Evolutionary conservation across 2,888 invertebrate genomes (phyloP), one percentile per base, ranked within the genome.

Genomic region (Scaptodrosophila latifasciaeformis): DNA sequence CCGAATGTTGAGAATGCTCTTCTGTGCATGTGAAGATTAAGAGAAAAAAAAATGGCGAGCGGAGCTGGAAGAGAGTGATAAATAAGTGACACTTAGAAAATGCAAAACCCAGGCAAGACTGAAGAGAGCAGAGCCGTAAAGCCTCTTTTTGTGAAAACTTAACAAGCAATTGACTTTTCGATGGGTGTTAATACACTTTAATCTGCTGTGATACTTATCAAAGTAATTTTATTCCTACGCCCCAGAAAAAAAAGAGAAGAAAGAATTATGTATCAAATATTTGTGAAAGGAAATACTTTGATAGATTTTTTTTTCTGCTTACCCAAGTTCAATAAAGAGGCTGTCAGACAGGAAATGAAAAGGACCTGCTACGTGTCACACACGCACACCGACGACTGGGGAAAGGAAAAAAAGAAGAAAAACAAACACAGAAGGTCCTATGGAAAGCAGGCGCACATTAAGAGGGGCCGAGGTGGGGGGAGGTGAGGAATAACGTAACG

Each of bases 111-210:
- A 31, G n/a, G n/a, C n/a, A n/a, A n/a, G n/a, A n/a, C n/a, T n/a
- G n/a, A n/a, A n/a, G n/a, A n/a, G n/a, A n/a, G n/a, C n/a, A n/a
- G n/a, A n/a, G n/a, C n/a, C n/a, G n/a, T n/a, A 24, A 24, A 24
- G 24, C 24, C 24, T 3, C 24, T 24, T 24, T 57, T 49, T 57
- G 67, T 55, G 49, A 52, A 54, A 53, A 65, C 67, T 70, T 61
- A 58, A 67, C 62, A 78, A 59, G 56, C 68, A 78, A 72, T 75
- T 72, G 79, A 70, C 76, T 72, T 62, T 45, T 61, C 62, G 59
- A 75, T 70, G 51, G 60, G 56, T 59, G 59, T 57, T 70, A 71
- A 71, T 70, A 58, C 65, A 51, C 58, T 59, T 54, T 61, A 65
- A 65, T 57, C 42, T 42, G 35, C n/a, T 7, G 17, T 2, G 15